Conservation (phyloP, 2,113 vertebrate species). For the Elgaria multicarinata region DNA sequence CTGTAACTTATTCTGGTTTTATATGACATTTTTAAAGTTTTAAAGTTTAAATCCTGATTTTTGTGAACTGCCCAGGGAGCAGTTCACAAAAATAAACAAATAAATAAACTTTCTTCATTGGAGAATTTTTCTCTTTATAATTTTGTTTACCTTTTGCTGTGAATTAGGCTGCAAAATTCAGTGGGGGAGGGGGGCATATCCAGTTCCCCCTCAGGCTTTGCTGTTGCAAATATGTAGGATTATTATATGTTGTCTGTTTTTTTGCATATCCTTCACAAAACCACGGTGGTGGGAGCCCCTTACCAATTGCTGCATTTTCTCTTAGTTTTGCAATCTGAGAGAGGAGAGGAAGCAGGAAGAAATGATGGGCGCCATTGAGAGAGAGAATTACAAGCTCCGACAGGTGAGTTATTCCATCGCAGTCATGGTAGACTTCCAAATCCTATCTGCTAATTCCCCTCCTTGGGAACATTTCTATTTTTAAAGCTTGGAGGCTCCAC, state of each 20-base stretch:
- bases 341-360: conserved; percentile 67
- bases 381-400: conserved; percentile 68
- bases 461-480: neutral
- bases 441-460: neutral
- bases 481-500: neutral
- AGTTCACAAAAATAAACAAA: too few species aligned
- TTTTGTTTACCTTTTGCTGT: too few species aligned
- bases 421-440: neutral
- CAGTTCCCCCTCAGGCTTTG: neutral
- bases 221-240: neutral
- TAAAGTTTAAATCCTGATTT: too few species aligned
- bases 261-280: neutral
- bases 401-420: conserved; percentile 63
- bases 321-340: conserved; percentile 72
- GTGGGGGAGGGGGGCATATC: too few species aligned
- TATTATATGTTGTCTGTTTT: neutral
- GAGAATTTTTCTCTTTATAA: too few species aligned
- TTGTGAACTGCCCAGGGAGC: too few species aligned
- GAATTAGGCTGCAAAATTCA: too few species aligned
- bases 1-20: too few species aligned
- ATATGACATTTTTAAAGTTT: too few species aligned
- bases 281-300: accelerated
- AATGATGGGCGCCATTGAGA: conserved; percentile 34
- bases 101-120: too few species aligned
- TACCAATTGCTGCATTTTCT: neutral